A percentile compares a stretch with the other conserved stretches of the same genome.
Conservation (phyloP, 2,888 invertebrate genomes). For the Xestobium rufovillosum region DNA sequence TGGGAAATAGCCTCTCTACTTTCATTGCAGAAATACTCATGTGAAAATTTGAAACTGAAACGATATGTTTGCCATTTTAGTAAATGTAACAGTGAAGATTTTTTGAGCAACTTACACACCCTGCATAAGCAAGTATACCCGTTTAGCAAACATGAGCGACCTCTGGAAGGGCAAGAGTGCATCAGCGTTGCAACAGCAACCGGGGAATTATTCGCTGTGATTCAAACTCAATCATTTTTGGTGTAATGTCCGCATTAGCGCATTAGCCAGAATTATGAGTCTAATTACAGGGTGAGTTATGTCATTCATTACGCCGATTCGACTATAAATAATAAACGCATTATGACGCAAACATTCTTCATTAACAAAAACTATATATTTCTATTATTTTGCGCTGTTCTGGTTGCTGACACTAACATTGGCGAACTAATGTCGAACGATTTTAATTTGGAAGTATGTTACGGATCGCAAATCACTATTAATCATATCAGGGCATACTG, state of each 20-base stretch:
- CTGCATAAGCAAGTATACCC: too few species aligned
- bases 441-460: slow-evolving; percentile 31
- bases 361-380: slow-evolving; percentile 44
- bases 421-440: slow-evolving; percentile 25
- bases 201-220: too few species aligned
- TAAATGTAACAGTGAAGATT: too few species aligned
- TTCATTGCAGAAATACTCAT: too few species aligned
- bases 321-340: slow-evolving; percentile 44
- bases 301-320: slow-evolving; percentile 41
- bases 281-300: slow-evolving; percentile 44
- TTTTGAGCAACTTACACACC: too few species aligned
- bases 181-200: too few species aligned
- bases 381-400: slow-evolving; percentile 35
- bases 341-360: slow-evolving; percentile 42
- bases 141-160: too few species aligned
- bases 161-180: too few species aligned
- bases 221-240: slow-evolving; percentile 41
- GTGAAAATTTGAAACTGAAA: too few species aligned
- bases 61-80: too few species aligned
- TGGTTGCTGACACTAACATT: slow-evolving; percentile 21
- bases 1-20: too few species aligned
- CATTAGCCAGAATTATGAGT: slow-evolving; percentile 44
- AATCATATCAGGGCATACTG: too few species aligned
- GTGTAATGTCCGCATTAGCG: slow-evolving; percentile 38
- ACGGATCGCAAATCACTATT: slow-evolving; percentile 26